Evolutionary conservation across 1,140 invertebrate species (phyloP).

Genomic region (Hyposmocoma kahamanoa): DNA sequence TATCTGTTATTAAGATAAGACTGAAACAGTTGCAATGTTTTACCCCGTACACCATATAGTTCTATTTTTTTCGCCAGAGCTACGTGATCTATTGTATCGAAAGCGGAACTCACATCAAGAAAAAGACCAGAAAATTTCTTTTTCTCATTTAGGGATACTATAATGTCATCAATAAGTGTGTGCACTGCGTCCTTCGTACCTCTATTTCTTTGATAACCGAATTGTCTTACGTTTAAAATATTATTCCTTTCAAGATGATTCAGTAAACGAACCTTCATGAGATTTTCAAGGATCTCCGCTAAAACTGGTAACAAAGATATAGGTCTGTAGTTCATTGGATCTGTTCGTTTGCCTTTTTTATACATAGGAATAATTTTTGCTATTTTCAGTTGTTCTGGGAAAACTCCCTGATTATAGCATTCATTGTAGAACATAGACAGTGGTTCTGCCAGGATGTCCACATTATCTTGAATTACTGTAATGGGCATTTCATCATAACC

Average conservation of each 20-base stretch:
- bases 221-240: conserved; percentile 6
- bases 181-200: conserved; percentile 5
- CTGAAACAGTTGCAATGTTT: neutral
- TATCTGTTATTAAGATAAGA: conserved; percentile 12
- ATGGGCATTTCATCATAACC: conserved; percentile 11
- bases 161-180: neutral
- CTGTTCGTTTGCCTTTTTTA: conserved; percentile 8
- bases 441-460: conserved; percentile 10
- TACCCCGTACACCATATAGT: conserved; percentile 10
- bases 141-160: conserved; percentile 7
- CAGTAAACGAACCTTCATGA: conserved; percentile 7
- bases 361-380: conserved; percentile 10
- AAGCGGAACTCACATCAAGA: conserved; percentile 11
- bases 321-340: conserved; percentile 12
- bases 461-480: conserved; percentile 10
- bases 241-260: neutral
- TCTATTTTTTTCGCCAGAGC: conserved; percentile 8
- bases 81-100: conserved; percentile 10
- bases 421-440: conserved; percentile 8
- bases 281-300: conserved; percentile 14
- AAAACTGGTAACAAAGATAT: conserved; percentile 8
- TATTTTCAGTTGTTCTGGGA: conserved; percentile 13
- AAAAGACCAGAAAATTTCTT: conserved; percentile 5
- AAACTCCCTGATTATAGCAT: conserved; percentile 1
- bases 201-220: conserved; percentile 10